Base-by-base conservation (phyloP, 2,888 invertebrate species). In the Eristalis tenax region DNA sequence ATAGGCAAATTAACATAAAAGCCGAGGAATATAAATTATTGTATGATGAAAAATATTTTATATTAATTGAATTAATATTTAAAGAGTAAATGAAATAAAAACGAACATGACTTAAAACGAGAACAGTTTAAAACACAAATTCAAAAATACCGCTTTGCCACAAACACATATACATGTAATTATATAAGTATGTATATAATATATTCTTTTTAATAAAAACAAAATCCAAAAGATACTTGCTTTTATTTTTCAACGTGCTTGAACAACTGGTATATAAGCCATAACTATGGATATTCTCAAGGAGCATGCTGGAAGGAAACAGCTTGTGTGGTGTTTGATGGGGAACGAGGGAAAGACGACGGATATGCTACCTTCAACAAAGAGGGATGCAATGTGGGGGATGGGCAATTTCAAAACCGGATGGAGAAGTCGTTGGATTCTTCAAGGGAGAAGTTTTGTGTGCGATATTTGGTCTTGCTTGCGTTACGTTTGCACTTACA, bases 111-210 rank as follows among this genome's bases (percentile, higher is more conserved):
- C 50, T 50, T 50, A 50, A 50, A 18, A 50, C 18, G 50, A 8
- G 18, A 50, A 50, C 18, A 18, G 18, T 18, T 50, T 18, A 18
- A 50, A 50, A 50, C 50, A 50, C 18, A 50, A 50, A 50, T 18
- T 50, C 18, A 18, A 50, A 50, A 50, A 50, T 50, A 50, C 50
- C 50, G 50, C 50, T 50, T 50, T 50, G 50, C 50, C 50, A 50
- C 50, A 50, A 50, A 50, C n/a, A 50, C 50, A 50, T 18, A 50
- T 50, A 43, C n/a, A 50, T 50, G 50, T 50, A 50, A 18, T 50
- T 50, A 50, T 50, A 50, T 50, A 50, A 50, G 50, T 50, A 50
- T 50, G 50, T 50, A 50, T 50, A 50, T 50, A 50, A 50, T 50
- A 50, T 50, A 18, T 18, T 50, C 50, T 18, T 50, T 50, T 50